These are phyloP conservation scores for Microcebus murinus DNA, from an alignment of 2,113 vertebrate genomes.

Conservation along the genomic window DNA sequence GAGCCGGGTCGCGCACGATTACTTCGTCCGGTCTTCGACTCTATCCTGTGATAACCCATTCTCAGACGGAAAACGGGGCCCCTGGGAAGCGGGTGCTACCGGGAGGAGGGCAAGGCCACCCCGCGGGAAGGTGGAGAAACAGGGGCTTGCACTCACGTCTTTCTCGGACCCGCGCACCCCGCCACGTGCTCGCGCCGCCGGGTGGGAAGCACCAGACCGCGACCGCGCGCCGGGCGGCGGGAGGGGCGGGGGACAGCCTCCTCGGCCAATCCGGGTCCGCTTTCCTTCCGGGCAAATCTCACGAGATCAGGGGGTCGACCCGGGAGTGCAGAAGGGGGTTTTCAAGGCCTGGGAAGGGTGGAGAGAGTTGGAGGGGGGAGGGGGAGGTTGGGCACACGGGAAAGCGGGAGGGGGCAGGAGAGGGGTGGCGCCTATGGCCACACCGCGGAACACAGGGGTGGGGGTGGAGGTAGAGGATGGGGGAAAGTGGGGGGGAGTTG, in stretches of 20 bases:
- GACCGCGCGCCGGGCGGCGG: no score
- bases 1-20: rapidly evolving
- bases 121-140: rapidly evolving
- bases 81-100: rapidly evolving
- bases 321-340: neutral
- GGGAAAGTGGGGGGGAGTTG: neutral
- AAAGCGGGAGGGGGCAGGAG: neutral
- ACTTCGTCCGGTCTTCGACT: rapidly evolving
- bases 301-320: neutral
- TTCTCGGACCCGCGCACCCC: rapidly evolving
- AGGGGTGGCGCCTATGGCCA: no score
- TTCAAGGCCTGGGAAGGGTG: rapidly evolving
- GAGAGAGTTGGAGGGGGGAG: no score
- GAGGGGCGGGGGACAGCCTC: no score
- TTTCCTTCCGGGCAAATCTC: neutral
- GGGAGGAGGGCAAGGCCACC: no score
- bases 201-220: rapidly evolving
- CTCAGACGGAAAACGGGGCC: rapidly evolving
- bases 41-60: neutral
- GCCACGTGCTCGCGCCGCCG: no score
- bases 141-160: neutral
- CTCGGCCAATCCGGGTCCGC: neutral
- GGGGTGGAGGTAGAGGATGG: neutral
- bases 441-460: no score
- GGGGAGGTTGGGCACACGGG: no score